Conservation (phyloP, 2,113 vertebrate genomes). For the Colius striatus region DNA sequence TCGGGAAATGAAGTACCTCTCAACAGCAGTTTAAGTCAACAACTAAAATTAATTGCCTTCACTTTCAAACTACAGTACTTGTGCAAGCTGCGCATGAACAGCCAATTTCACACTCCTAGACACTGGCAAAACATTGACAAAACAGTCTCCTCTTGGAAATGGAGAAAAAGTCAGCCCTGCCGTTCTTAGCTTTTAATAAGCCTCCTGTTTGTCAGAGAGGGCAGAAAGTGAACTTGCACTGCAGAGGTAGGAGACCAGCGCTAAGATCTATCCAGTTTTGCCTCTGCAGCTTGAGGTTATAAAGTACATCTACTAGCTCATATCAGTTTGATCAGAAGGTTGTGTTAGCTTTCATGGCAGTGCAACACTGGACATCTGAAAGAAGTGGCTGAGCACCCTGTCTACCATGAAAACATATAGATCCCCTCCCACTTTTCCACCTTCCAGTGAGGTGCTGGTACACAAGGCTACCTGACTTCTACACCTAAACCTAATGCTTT, state of each 20-base stretch:
- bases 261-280: neutral
- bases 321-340: neutral
- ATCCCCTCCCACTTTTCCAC: neutral
- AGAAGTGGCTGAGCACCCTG: neutral
- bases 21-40: conserved; percentile 82
- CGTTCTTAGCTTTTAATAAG: neutral
- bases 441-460: fast-evolving
- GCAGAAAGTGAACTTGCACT: neutral
- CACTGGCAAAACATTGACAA: conserved; percentile 41
- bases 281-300: neutral
- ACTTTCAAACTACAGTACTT: conserved; percentile 64
- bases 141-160: neutral
- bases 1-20: conserved; percentile 79
- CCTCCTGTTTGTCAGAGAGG: neutral
- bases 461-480: too few species aligned
- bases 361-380: fast-evolving
- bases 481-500: neutral
- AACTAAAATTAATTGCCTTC: conserved; percentile 85
- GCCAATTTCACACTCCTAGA: conserved; percentile 52
- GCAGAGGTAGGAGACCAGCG: neutral
- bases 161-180: neutral
- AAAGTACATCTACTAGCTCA: neutral
- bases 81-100: conserved; percentile 48
- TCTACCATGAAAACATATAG: fast-evolving
- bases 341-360: fast-evolving